Evolutionary conservation across 2,797 vertebrate species (phyloP).

Genomic region (Phataginus tetradactyla): DNA sequence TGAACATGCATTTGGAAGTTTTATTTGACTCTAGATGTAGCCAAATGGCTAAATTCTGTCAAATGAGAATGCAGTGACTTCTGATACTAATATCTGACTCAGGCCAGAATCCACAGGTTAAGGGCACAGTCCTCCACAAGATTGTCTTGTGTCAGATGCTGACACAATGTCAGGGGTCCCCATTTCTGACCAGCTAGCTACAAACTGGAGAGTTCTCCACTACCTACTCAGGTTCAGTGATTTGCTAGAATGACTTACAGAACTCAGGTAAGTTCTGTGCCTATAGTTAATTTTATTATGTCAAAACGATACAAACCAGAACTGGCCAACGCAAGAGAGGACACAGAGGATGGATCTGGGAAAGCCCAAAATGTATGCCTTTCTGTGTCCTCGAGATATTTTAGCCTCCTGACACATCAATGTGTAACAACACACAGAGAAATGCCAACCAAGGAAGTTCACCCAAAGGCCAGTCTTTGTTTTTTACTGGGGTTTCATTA

Average conservation of each 20-base stretch:
- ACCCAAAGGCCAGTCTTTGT: rapidly evolving
- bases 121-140: not conserved
- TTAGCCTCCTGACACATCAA: not conserved
- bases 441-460: not conserved
- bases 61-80: not conserved
- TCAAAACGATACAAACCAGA: not conserved
- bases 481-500: not conserved
- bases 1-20: not conserved
- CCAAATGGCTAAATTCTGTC: not conserved
- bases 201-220: not conserved
- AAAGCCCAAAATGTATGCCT: not conserved
- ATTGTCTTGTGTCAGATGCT: not conserved
- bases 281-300: not conserved
- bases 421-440: not conserved
- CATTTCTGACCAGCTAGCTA: not conserved
- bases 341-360: not conserved
- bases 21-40: not conserved
- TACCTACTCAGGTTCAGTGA: not conserved
- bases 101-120: not conserved
- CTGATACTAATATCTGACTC: not conserved
- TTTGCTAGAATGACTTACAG: not conserved
- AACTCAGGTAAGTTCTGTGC: not conserved
- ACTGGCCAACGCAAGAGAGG: not conserved
- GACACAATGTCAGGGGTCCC: not conserved
- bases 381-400: not conserved